Conservation (phyloP, 2,888 invertebrate species). For the Chrysotoxum bicinctum region DNA sequence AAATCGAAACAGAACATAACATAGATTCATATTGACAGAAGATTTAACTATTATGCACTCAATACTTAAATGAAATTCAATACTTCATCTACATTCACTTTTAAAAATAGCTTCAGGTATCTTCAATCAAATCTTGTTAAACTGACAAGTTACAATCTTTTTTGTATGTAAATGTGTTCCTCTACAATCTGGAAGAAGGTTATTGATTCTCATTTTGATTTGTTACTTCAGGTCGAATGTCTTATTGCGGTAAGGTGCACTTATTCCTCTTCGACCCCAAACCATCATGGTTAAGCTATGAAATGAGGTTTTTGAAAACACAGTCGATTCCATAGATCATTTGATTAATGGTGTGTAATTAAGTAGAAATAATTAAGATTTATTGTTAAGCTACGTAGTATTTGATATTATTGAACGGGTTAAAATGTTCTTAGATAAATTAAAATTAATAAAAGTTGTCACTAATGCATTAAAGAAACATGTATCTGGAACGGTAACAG, state of each 20-base stretch:
- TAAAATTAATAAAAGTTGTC: too few species aligned
- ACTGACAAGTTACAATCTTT: background rate
- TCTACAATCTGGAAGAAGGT: background rate
- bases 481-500: too few species aligned
- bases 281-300: background rate
- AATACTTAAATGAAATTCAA: background rate
- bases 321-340: background rate
- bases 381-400: background rate
- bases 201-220: background rate
- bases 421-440: too few species aligned
- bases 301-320: background rate
- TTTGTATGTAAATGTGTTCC: background rate
- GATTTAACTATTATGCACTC: background rate
- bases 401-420: too few species aligned
- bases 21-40: background rate
- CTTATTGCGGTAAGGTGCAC: background rate
- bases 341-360: constrained; percentile 21
- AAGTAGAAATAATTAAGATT: background rate
- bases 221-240: constrained; percentile 10
- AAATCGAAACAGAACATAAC: background rate
- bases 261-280: background rate
- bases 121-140: background rate
- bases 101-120: background rate
- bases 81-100: background rate
- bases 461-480: too few species aligned